Evolutionary conservation across 2,888 invertebrate species (phyloP), one percentile per base, ranked within the genome.

Genomic region (Acrobasis consociella): DNA sequence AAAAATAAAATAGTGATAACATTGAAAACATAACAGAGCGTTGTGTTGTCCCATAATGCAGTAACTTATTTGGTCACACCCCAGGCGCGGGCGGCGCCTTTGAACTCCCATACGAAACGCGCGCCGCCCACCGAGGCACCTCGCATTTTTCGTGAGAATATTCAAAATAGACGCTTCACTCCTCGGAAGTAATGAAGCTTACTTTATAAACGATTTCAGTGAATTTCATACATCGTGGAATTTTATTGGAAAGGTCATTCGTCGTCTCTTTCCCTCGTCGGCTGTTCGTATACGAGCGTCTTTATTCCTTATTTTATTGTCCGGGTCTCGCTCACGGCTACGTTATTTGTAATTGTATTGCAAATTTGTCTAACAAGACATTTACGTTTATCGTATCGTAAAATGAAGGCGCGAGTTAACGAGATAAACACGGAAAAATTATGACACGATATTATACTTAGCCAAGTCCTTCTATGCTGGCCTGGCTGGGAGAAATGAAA

Each of bases 151-250:
- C 75, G 67, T 76, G 70, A 72, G 77, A 83, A 84, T 83, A 83
- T 84, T 84, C 80, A 81, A 83, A 85, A 84, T 82, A 80, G 77
- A 81, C 76, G 72, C 69, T 68, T 75, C 73, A 63, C 69, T 66
- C 70, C 75, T 69, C 81, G 84, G 81, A 87, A 82, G 84, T 85
- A 87, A 87, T 85, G 85, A 86, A 82, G 85, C 86, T 85, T 82
- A 83, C 83, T 82, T 83, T 80, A 82, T 86, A 85, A 86, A 82
- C 79, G 86, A 82, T 85, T 86, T 74, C 80, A 80, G 73, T 75
- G 78, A 82, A 82, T 85, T 86, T 83, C 81, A 82, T 82, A 84
- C 79, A 80, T 80, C 76, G 77, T 67, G 69, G 72, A 78, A 77
- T 84, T 85, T 85, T 85, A 87, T 87, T 85, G 83, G 74, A 80